Conservation (phyloP, 2,797 vertebrate genomes). For the Scolopax rusticola region DNA sequence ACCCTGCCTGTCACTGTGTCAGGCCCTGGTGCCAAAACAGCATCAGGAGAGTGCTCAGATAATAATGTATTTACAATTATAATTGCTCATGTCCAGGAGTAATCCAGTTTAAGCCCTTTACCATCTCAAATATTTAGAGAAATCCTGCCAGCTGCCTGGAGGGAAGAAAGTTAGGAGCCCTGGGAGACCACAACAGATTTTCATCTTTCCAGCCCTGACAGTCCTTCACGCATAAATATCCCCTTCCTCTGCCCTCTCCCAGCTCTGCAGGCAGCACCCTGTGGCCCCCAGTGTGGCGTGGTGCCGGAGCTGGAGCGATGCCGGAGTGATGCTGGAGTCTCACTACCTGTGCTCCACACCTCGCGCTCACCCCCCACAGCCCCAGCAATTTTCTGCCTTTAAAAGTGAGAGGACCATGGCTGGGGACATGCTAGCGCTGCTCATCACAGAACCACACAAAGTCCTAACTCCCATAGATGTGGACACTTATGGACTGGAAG, state of each 20-base stretch:
- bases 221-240: slow-evolving; percentile 12
- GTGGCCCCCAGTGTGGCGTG: not conserved
- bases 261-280: not conserved
- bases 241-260: not conserved
- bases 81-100: slow-evolving; percentile 59
- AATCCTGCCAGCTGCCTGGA: slow-evolving; percentile 59
- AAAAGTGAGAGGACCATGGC: not conserved
- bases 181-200: slow-evolving; percentile 56
- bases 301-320: rapidly evolving
- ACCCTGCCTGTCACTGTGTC: not conserved
- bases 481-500: not conserved
- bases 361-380: rapidly evolving
- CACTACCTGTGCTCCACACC: not conserved
- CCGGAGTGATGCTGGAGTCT: not conserved
- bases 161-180: slow-evolving; percentile 45
- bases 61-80: slow-evolving; percentile 49
- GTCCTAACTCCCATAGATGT: not conserved
- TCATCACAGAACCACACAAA: not conserved
- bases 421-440: not conserved
- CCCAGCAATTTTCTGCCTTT: not conserved
- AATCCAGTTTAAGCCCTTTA: slow-evolving; percentile 59
- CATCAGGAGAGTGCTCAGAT: slow-evolving; percentile 7
- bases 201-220: slow-evolving; percentile 45
- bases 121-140: slow-evolving; percentile 65
- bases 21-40: not conserved